Evolutionary conservation across 2,113 vertebrate genomes (phyloP).

Genomic region (Nothocercus nigrocapillus): DNA sequence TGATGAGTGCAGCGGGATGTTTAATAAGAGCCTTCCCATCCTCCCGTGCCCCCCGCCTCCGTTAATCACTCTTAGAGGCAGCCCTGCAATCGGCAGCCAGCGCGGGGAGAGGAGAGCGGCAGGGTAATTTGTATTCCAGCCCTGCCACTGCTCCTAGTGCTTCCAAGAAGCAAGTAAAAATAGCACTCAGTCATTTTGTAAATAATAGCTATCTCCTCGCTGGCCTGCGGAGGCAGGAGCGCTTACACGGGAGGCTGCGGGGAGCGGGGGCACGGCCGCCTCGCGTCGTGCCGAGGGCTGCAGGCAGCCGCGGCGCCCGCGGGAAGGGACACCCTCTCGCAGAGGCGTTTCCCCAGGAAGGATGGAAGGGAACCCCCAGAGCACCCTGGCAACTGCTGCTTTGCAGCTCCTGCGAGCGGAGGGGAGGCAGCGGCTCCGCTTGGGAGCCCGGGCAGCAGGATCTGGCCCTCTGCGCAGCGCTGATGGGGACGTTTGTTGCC

Average conservation of each 20-base stretch:
- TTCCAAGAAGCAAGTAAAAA: constrained; percentile 67
- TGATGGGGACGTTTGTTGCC: too few relatives aligned
- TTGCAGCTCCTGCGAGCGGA: not conserved
- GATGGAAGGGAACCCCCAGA: not conserved
- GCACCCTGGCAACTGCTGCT: not conserved
- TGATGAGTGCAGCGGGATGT: not conserved
- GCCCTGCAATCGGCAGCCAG: not conserved
- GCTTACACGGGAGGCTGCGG: not conserved
- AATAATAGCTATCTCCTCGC: constrained; percentile 55
- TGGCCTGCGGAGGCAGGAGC: not conserved
- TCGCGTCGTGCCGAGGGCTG: not conserved
- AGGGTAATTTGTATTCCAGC: constrained; percentile 27
- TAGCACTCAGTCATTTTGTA: constrained; percentile 63
- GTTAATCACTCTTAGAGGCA: not conserved
- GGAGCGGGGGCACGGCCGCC: not conserved
- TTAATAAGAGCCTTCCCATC: not conserved
- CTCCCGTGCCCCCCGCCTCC: not conserved
- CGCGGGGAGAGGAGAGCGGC: not conserved
- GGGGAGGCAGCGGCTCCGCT: not conserved
- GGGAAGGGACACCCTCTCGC: not conserved
- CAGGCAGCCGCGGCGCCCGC: not conserved
- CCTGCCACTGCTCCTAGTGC: constrained; percentile 19
- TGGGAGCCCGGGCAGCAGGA: not conserved
- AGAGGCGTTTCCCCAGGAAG: too few relatives aligned
- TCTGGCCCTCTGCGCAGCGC: not conserved